Evolutionary conservation across 2,113 vertebrate species (phyloP), one percentile per base, ranked within the genome.

Genomic region (Odontophorus gujanensis): DNA sequence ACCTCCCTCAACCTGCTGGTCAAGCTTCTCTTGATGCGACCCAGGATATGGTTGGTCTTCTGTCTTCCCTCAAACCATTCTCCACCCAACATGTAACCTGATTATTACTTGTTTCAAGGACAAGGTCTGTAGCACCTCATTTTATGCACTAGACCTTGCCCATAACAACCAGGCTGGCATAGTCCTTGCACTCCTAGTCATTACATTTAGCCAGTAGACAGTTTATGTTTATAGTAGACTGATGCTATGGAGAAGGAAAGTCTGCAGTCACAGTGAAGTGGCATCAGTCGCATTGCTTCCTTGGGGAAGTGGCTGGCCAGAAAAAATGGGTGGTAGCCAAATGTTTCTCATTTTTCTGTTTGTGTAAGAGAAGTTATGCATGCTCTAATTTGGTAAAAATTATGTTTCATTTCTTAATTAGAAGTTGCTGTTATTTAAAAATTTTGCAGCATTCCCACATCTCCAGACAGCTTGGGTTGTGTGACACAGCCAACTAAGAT

Each of bases 381-480:
- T 80, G 48, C 72, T 87, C 40, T 89, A 43, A 84, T 80, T 79
- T 59, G 59, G 67, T 95, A 77, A 89, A 95, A 92, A 48, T 57
- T 82, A 45, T 53, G 71, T 42, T 87, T 89, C 9, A 24, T 82
- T 6, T 81, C 74, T 92, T 93, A 91, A 92, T 92, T 91, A 87
- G 89, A 94, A 95, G 74, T 87, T 94, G 69, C 76, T 91, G 77
- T 93, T 92, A 93, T 76, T 87, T 85, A 30, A 92, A 24, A 59
- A 95, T 71, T 92, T 91, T 93, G 75, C 75, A 84, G 78, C 71
- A 82, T 78, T 93, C 91, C 91, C 75, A 34, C 93, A 80, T 87
- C 78, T 82, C 38, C 67, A 91, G 87, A 71, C 95, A 96, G 92
- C 87, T 94, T 95, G 92, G 63, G 63, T 63, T 93, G 42, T 67